Conservation (phyloP, 2,888 invertebrate species). For the Thereva unica region DNA sequence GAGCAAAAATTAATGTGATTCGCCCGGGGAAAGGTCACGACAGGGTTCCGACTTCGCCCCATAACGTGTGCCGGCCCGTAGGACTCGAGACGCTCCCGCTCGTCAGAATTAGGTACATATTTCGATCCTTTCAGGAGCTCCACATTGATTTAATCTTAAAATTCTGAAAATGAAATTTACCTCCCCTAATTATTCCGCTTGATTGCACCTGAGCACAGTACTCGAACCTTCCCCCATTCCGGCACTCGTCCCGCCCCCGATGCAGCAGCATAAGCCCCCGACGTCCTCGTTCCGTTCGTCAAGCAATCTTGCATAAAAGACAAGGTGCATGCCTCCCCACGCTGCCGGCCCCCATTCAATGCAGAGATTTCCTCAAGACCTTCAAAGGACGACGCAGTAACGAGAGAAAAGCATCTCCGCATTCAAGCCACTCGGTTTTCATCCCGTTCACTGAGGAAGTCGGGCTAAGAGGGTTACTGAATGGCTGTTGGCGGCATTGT, state of each 20-base stretch:
- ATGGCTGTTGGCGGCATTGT: conserved; percentile 15
- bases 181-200: conserved; percentile 28
- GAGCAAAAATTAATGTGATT: too few species aligned
- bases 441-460: conserved; percentile 31
- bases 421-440: conserved; percentile 36
- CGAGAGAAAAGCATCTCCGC: conserved; percentile 43
- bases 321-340: conserved; percentile 9
- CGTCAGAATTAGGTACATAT: not conserved
- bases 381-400: conserved; percentile 37
- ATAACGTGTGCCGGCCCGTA: too few species aligned
- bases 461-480: conserved; percentile 31
- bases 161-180: conserved; percentile 20
- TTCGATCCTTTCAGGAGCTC: not conserved
- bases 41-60: too few species aligned
- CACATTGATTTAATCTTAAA: conserved; percentile 14
- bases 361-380: conserved; percentile 17
- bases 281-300: not conserved
- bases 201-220: conserved; percentile 24
- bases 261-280: conserved; percentile 1
- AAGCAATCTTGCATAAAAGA: conserved; percentile 15
- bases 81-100: not conserved
- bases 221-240: conserved; percentile 6
- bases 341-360: not conserved
- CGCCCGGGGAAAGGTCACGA: too few species aligned
- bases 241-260: conserved; percentile 14